Base-by-base conservation (phyloP, 1,140 invertebrate species). In the Philopotamus ludificatus region DNA sequence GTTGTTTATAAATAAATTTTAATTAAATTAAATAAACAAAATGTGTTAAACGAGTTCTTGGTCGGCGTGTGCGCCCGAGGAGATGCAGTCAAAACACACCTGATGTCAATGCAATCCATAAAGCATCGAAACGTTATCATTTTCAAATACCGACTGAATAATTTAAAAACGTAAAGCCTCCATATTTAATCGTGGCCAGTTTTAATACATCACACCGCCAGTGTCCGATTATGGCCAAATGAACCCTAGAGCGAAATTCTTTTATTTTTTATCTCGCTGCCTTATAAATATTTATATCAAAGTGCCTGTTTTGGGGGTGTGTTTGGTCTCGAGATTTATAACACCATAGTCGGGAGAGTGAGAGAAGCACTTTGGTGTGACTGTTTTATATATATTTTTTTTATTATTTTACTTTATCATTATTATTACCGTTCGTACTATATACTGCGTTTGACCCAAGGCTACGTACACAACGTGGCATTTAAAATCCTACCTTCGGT, bases 251-350 rank as follows among this genome's bases (percentile, higher is more conserved):
- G 67, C 67, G 44, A 63, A 63, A 69, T 69, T 69, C 63, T 25
- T 66, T 50, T 50, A 50, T 50, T 67, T 55, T 57, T 67, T 67
- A 62, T 54, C 42, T 57, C 50, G 25, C 47, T 54, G 28, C 57
- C 67, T 69, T 63, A 69, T 69, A 69, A 69, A 69, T 69, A 69
- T 69, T 69, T 69, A 69, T 69, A 66, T 53, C 63, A 63, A 47
- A 51, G 53, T 65, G 54, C 34, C 62, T 51, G 44, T 64, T 54
- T 64, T 55, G 60, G 63, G 67, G 67, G 67, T 66, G 63, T 65
- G 67, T 58, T 65, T 47, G 54, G 42, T 21, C 16, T 34, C n/a
- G 53, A 69, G 63, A 69, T 69, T 69, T 69, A 69, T 63, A 53
- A 60, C 57, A 53, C 45, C 60, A 41, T 18, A 50, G 59, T 58